Percentiles rank a stretch among this genome's conserved stretches.
phyloP scores from a whole-genome alignment of 2,113 vertebrate species.

The Scomber colias region DNA sequence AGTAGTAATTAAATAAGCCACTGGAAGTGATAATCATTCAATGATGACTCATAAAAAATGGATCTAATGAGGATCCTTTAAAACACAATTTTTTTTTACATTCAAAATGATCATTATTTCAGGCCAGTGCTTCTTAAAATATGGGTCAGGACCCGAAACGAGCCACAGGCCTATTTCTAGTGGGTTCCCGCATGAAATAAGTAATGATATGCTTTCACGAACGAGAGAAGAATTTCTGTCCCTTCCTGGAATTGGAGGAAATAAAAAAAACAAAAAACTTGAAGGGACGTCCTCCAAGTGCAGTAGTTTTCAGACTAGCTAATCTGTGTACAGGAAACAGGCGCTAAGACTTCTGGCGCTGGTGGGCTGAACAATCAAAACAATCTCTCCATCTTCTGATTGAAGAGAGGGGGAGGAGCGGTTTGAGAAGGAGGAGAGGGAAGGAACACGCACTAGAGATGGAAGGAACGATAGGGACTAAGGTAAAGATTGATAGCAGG shows the following conservation, averaged over 20 bases:
- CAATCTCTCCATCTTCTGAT: conserved; percentile 76
- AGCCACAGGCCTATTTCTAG: conserved; percentile 61
- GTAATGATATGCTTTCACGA: conserved; percentile 66
- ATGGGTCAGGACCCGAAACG: conserved; percentile 38
- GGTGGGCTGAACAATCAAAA: conserved; percentile 79
- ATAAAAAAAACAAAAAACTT: conserved; percentile 25
- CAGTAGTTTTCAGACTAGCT: conserved; percentile 69
- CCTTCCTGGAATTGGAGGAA: conserved; percentile 56
- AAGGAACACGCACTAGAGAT: conserved; percentile 23
- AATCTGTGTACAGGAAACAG: conserved; percentile 77
- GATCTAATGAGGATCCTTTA: conserved; percentile 16
- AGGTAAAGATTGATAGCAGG: conserved; percentile 26
- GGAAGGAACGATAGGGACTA: conserved; percentile 23
- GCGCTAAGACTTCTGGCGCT: conserved; percentile 75
- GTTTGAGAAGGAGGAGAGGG: conserved; percentile 15
- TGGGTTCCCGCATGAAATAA: conserved; percentile 64
- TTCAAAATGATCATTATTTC: conserved; percentile 45
- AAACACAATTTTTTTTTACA: conserved; percentile 42
- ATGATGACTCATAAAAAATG: conserved; percentile 36
- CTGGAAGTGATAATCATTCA: conserved; percentile 2
- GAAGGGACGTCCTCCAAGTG: conserved; percentile 52
- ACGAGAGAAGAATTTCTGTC: conserved; percentile 52
- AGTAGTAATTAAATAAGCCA: conserved; percentile 1
- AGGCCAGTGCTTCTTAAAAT: conserved; percentile 48
- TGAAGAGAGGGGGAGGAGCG: conserved; percentile 38